Base-by-base conservation (phyloP, 64 coral and sea anemone species). In the Montipora capricornis region DNA sequence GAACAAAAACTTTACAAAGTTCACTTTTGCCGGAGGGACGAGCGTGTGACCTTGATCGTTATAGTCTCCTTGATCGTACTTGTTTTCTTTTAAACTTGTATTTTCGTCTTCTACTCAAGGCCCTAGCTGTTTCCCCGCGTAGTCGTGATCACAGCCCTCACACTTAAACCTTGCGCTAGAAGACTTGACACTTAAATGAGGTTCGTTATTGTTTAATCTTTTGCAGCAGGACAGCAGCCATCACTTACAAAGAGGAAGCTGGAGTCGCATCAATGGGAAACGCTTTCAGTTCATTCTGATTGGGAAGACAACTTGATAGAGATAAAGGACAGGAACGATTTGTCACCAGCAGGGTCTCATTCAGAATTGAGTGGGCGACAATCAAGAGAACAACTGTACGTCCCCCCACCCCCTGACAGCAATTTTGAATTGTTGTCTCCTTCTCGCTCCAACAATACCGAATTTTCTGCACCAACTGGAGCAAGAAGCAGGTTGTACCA, bases 401-500 rank as follows among this genome's bases (percentile, higher is more conserved):
- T 86, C 59, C 82, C 82, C 4, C 82, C 82, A 69, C 82, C 82
- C 3, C 82, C 82, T 86, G 16, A 22, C 1, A 73, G 17, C 19
- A 22, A 45, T 48, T 16, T 5, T 71, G 68, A 20, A 71, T 4
- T 3, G 20, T 71, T 17, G 2, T 20, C 68, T 24, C 20, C 19
- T 0, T 24, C 68, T 71, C 5, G 0, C 10, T 13, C 20, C 60
- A 24, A 5, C 15, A 58, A 7, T 67, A 4, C 12, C 44, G 58
- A 6, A 20, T 2, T 37, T 11, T 17, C 61, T 73, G 67, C 62
- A 5, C 4, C 64, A 86, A 7, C 16, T 1, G 45, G 76, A 48
- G 4, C 46, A 7, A 49, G 1, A 45, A 49, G 15, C 15, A 50
- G 11, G 6, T 15, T 48, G 4, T n/a, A 78, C 8, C 66, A 16